Conservation (phyloP, 2,797 vertebrate species). For the Netta rufina region DNA sequence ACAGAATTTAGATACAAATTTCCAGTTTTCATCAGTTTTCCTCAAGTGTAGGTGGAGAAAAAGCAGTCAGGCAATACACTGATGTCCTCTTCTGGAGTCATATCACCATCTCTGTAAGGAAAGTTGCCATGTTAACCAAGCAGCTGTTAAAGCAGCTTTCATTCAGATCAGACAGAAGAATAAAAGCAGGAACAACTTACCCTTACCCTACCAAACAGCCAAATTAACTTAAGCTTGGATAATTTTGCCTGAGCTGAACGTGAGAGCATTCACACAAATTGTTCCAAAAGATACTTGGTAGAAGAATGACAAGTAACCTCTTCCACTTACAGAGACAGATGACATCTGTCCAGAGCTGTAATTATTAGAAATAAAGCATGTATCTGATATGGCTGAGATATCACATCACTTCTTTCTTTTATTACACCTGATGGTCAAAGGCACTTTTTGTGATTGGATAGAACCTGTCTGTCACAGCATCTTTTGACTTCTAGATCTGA, state of each 20-base stretch:
- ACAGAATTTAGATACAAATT: neutral
- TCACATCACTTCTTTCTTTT: neutral
- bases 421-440: neutral
- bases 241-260: neutral
- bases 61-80: neutral
- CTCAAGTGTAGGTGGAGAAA: neutral
- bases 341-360: neutral
- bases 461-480: neutral
- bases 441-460: neutral
- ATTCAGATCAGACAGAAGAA: neutral
- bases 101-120: neutral
- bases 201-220: neutral
- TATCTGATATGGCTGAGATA: neutral
- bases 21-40: neutral
- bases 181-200: neutral
- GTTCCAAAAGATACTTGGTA: neutral
- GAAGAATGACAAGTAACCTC: neutral
- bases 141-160: neutral
- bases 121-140: neutral
- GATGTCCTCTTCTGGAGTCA: accelerated
- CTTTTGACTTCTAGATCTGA: neutral
- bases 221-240: neutral
- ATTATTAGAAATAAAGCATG: neutral
- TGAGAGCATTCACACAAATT: neutral
- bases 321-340: neutral